These are phyloP conservation scores for Tolmerus cingulatus DNA, from an alignment of 2,888 invertebrate genomes.

Conservation along the genomic window DNA sequence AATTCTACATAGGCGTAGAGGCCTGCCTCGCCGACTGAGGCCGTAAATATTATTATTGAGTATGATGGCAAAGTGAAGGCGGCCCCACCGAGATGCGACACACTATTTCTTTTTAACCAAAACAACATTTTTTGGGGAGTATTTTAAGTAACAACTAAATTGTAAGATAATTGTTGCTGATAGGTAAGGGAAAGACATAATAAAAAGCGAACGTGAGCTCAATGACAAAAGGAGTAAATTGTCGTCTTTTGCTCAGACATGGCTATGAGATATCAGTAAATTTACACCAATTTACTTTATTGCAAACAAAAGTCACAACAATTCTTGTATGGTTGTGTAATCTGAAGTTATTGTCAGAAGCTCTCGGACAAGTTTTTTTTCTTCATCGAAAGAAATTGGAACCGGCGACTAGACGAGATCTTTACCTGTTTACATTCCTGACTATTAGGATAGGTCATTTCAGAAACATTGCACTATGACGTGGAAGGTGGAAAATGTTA, in stretches of 20 bases:
- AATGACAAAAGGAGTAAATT: not conserved
- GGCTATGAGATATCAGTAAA: not conserved
- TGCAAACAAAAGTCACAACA: not conserved
- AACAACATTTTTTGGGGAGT: not conserved
- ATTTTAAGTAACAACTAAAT: not conserved
- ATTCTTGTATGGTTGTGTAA: not conserved
- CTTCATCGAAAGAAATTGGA: not conserved
- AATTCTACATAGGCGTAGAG: conserved; percentile 29
- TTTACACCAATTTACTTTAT: not conserved
- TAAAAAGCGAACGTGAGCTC: not conserved
- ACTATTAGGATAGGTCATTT: not conserved
- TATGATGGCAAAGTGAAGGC: not conserved
- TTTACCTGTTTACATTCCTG: not conserved
- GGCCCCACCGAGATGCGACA: not conserved
- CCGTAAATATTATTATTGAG: not conserved
- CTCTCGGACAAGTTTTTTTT: not conserved
- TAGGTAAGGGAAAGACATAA: not conserved
- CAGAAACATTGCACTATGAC: not conserved
- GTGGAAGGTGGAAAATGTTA: not conserved
- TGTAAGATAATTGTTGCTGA: not conserved
- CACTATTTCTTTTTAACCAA: not conserved
- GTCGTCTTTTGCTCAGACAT: not conserved
- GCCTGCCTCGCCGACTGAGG: not conserved
- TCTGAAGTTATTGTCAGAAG: not conserved
- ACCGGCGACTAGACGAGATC: not conserved